Evolutionary conservation across 1,140 invertebrate species (phyloP).

Genomic region (Macrotrachela quadricornifera): DNA sequence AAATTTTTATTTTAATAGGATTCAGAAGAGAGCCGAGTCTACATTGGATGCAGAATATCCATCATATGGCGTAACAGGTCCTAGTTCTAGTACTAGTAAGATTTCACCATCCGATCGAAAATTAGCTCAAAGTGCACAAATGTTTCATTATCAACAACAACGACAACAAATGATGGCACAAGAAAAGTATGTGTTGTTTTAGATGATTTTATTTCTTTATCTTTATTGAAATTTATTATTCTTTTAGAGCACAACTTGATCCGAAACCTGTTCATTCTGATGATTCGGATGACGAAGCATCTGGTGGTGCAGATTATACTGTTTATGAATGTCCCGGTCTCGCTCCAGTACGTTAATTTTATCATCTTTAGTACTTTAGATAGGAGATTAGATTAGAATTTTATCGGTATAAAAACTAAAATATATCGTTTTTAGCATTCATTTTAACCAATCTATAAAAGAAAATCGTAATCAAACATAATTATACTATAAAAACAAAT

Average conservation of each 20-base stretch:
- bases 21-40: too few relatives aligned
- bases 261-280: slow-evolving; percentile 11
- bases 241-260: slow-evolving; percentile 19
- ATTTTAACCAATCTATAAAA: too few relatives aligned
- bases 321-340: slow-evolving; percentile 93
- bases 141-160: slow-evolving; percentile 96
- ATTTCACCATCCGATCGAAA: slow-evolving; percentile 45
- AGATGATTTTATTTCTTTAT: not conserved
- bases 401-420: too few relatives aligned
- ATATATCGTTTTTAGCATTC: too few relatives aligned
- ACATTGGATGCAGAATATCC: not conserved
- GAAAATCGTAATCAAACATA: too few relatives aligned
- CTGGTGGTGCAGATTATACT: slow-evolving; percentile 81
- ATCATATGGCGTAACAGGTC: too few relatives aligned
- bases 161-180: slow-evolving; percentile 70
- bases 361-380: too few relatives aligned
- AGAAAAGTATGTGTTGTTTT: slow-evolving; percentile 29
- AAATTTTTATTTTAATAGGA: too few relatives aligned
- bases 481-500: too few relatives aligned
- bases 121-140: slow-evolving; percentile 82
- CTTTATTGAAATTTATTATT: not conserved
- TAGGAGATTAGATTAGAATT: too few relatives aligned
- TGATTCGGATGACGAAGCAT: slow-evolving; percentile 72
- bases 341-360: slow-evolving; percentile 44
- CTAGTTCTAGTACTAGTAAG: not conserved